phyloP scores from a whole-genome alignment of 2,888 invertebrate genomes.

The Gymnoscelis rufifasciata region DNA sequence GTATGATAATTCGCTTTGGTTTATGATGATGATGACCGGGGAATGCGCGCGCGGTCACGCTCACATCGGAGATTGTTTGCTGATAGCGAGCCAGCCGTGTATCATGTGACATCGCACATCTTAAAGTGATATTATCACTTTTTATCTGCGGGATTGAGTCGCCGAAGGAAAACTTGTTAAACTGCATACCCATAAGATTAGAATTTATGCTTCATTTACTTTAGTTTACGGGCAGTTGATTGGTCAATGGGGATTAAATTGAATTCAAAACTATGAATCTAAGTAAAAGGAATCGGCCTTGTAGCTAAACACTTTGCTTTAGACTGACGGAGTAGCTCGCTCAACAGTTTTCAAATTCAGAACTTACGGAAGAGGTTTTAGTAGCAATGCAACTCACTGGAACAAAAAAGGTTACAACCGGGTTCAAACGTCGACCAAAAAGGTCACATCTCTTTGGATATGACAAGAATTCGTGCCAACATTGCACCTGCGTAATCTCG shows the following conservation, averaged over 20 bases:
- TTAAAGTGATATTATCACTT: constrained; percentile 21
- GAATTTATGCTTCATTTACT: neutral
- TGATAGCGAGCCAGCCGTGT: constrained; percentile 13
- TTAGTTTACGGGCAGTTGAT: neutral
- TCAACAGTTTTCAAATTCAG: neutral
- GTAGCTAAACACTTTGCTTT: neutral
- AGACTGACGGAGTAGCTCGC: too few species aligned
- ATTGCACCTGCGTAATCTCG: constrained; percentile 19
- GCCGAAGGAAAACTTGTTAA: neutral
- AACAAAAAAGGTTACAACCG: constrained; percentile 1
- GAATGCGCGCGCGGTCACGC: constrained; percentile 19
- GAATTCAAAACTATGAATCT: constrained; percentile 2
- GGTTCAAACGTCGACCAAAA: constrained; percentile 10
- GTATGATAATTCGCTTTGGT: constrained; percentile 21
- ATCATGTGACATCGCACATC: constrained; percentile 17
- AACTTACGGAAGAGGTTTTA: neutral
- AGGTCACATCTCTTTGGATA: constrained; percentile 10
- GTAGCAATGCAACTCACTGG: neutral
- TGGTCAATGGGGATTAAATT: constrained; percentile 11
- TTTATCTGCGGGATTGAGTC: constrained; percentile 10
- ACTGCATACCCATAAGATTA: too few species aligned
- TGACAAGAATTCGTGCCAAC: constrained; percentile 8
- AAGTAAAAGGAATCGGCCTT: constrained; percentile 20
- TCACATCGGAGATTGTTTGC: constrained; percentile 21
- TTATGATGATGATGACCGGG: constrained; percentile 16